These are phyloP conservation scores for Drosophila repletoides DNA, from an alignment of 1,140 invertebrate genomes.

Conservation along the genomic window DNA sequence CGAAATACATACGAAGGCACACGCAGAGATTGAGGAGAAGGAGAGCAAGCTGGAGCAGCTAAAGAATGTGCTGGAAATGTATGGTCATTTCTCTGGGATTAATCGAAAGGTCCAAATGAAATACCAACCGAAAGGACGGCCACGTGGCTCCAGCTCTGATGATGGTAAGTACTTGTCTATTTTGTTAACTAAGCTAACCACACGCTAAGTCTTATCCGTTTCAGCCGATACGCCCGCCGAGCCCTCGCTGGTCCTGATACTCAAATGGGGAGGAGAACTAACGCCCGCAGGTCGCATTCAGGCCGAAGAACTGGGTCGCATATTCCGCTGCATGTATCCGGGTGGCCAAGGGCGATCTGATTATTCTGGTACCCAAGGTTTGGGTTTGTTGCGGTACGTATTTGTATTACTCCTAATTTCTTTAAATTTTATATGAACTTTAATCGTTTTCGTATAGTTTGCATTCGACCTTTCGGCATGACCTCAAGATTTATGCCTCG, in stretches of 20 bases:
- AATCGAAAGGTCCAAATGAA: constrained; percentile 99
- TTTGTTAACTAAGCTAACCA: constrained; percentile 21
- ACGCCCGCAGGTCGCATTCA: constrained; percentile 98
- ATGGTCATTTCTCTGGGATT: constrained; percentile 99
- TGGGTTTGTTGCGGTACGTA: constrained; percentile 89
- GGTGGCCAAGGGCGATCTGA: constrained; percentile 92
- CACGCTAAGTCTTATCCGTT: constrained; percentile 41
- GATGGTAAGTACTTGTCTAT: constrained; percentile 87
- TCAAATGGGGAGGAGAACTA: constrained; percentile 99
- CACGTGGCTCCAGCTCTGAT: constrained; percentile 96
- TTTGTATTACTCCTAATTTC: too few relatives aligned
- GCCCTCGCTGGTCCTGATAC: constrained; percentile 95
- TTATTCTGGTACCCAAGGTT: constrained; percentile 91
- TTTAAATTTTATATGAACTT: not conserved
- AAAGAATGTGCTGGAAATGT: constrained; percentile 99
- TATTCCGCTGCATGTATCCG: constrained; percentile 99
- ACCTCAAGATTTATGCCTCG: constrained; percentile 99
- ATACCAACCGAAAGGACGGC: constrained; percentile 97
- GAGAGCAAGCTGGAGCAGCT: constrained; percentile 98
- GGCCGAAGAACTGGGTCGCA: constrained; percentile 98
- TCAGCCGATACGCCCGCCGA: constrained; percentile 90
- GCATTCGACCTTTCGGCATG: constrained; percentile 99
- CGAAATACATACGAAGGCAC: constrained; percentile 93
- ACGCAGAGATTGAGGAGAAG: constrained; percentile 97
- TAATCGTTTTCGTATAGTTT: constrained; percentile 84